These are phyloP conservation scores for Geodia barretti DNA, from an alignment of 37 sponge, comb jelly and placozoan species.

Conservation along the genomic window DNA sequence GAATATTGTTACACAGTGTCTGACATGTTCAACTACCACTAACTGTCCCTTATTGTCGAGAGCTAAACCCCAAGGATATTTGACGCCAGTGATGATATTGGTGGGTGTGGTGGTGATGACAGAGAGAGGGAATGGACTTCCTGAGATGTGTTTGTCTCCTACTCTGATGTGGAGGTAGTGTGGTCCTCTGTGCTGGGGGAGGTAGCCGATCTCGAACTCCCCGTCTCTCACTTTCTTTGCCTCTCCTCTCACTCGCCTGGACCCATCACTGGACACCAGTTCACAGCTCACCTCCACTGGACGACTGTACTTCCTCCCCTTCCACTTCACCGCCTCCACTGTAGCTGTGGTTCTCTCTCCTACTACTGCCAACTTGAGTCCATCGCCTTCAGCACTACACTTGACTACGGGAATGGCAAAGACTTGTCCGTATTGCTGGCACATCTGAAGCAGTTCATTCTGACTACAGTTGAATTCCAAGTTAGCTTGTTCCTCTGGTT, in stretches of 20 bases:
- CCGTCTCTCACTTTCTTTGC: neutral
- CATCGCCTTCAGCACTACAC: conserved; percentile 7
- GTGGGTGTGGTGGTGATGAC: neutral
- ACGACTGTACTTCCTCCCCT: neutral
- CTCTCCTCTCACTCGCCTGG: neutral
- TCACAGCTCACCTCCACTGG: conserved; percentile 5
- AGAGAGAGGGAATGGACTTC: conserved; percentile 18
- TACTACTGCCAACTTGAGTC: neutral
- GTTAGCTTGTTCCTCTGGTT: conserved; percentile 3
- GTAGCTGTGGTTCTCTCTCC: conserved; percentile 6
- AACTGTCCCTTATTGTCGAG: neutral
- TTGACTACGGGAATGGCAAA: neutral
- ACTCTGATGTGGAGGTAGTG: conserved; percentile 15
- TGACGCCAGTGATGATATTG: neutral
- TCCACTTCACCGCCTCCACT: neutral
- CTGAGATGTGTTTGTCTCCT: neutral
- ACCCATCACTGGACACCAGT: neutral
- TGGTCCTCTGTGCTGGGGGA: neutral
- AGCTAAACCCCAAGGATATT: conserved; percentile 12
- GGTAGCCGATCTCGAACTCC: conserved; percentile 6
- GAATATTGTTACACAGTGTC: conserved; percentile 3
- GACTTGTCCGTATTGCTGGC: conserved; percentile 4
- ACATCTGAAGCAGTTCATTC: neutral
- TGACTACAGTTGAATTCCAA: neutral
- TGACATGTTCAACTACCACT: neutral